Conservation (phyloP, 1,140 invertebrate species). For the Dryas iulia region DNA sequence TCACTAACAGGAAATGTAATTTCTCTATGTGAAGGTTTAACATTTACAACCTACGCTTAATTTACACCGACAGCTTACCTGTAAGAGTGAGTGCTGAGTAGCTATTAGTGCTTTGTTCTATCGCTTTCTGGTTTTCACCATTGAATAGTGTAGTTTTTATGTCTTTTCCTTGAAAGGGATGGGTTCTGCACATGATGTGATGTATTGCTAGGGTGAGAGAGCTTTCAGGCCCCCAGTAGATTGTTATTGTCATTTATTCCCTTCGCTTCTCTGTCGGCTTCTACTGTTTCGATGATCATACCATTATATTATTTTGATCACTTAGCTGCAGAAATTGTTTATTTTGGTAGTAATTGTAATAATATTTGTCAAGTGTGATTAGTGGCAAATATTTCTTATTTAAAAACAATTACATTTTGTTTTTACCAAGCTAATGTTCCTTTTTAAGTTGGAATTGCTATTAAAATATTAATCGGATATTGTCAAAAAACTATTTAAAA, state of each 20-base stretch:
- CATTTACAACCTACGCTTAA: neutral
- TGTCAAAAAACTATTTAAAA: neutral
- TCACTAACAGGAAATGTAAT: neutral
- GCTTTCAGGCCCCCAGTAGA: slow-evolving; percentile 37
- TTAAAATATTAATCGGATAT: too few relatives aligned
- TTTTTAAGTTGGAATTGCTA: too few relatives aligned
- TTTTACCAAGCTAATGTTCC: too few relatives aligned
- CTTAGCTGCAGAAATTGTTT: neutral
- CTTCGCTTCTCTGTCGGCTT: slow-evolving; percentile 31
- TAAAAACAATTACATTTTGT: too few relatives aligned
- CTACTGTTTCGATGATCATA: neutral
- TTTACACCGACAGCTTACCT: slow-evolving; percentile 1
- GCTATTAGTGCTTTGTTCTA: slow-evolving; percentile 5
- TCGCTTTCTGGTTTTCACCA: slow-evolving; percentile 13
- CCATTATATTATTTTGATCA: neutral
- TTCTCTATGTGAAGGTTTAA: neutral
- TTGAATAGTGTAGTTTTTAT: slow-evolving; percentile 20
- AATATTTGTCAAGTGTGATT: too few relatives aligned
- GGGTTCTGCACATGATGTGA: slow-evolving; percentile 44
- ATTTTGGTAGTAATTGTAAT: too few relatives aligned
- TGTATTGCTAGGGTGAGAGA: slow-evolving; percentile 47
- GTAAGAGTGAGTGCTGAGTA: neutral
- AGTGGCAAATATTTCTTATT: too few relatives aligned
- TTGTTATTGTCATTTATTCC: slow-evolving; percentile 50
- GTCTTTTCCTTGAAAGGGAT: slow-evolving; percentile 23